Percentiles rank a stretch among this genome's conserved stretches.
Conservation (phyloP, 1,140 invertebrate species). For the Zaprionus camerounensis region DNA sequence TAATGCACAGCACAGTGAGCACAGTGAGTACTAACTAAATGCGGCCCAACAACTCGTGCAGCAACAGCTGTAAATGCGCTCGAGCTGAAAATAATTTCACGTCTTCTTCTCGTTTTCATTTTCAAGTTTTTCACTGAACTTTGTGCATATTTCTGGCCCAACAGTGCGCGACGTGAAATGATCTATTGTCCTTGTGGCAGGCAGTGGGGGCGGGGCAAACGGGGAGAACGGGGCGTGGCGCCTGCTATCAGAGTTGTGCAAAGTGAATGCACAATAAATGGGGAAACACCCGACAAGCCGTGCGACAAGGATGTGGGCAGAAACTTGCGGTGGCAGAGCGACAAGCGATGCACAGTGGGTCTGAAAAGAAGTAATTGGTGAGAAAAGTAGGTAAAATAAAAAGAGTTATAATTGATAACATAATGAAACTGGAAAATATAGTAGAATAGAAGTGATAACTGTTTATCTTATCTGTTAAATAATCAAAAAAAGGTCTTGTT, state of each 20-base stretch:
- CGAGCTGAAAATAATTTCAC: constrained; percentile 67
- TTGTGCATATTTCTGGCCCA: constrained; percentile 42
- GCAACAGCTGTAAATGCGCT: constrained; percentile 29
- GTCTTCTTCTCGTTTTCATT: constrained; percentile 48
- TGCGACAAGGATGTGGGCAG: constrained; percentile 35
- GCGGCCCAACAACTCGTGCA: constrained; percentile 20
- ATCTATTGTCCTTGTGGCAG: constrained; percentile 57
- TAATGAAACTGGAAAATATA: too few species aligned
- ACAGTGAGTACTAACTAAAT: constrained; percentile 45
- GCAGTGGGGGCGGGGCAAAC: neutral
- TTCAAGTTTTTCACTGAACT: constrained; percentile 44
- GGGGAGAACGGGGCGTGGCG: constrained; percentile 17
- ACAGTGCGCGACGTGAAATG: constrained; percentile 37
- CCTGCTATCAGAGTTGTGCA: constrained; percentile 41
- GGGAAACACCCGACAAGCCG: constrained; percentile 10
- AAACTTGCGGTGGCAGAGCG: constrained; percentile 57
- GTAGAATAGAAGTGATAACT: too few species aligned
- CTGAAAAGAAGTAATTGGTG: neutral
- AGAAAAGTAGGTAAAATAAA: too few species aligned
- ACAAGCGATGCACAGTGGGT: constrained; percentile 10
- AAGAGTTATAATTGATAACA: too few species aligned
- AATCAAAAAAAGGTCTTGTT: too few species aligned
- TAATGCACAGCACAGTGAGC: constrained; percentile 28
- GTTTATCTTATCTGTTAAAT: too few species aligned
- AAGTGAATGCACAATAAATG: constrained; percentile 61